Evolutionary conservation across 1,140 invertebrate genomes (phyloP), one percentile per base, ranked within the genome.

Genomic region (Cheumatopsyche charites): DNA sequence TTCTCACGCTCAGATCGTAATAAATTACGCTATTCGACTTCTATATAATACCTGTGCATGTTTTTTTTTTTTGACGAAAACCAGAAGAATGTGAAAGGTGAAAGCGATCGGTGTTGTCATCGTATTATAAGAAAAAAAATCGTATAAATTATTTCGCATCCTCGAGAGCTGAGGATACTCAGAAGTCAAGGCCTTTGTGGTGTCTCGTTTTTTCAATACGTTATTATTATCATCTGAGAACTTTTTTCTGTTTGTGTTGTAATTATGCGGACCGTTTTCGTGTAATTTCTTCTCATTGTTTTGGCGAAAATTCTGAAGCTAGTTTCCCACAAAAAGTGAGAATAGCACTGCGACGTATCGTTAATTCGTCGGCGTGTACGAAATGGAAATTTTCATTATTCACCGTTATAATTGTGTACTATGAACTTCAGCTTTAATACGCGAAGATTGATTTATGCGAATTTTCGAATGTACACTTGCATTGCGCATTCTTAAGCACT

Each of bases 81-180:
- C 11, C 23, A 26, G 23, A 13, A 58, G 55, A 58, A 58, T 58
- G 55, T 58, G 55, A 58, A 26, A 58, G 55, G 55, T 23, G 55
- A 58, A 58, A 58, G 55, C 55, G 19, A 58, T 58, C 7, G 0
- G 21, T 58, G 19, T 13, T 58, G 7, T 58, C 19, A 26, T 58
- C 17, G 21, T 52, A 19, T 52, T 17, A 19, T 3, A 52, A 17
- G 19, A 52, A 52, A 52, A 52, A 52, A 52, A 6, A 17, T 52
- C 7, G 19, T 52, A 52, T 17, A 52, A 17, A 17, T 13, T 7
- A 58, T 21, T 55, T 55, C 12, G 25, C 55, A 26, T 58, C 19
- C 23, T 52, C 9, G 47, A 1, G 47, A 17, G 15, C 15, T 1
- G 15, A 52, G 47, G 5, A 52, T 17, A 52, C 47, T 52, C n/a